Percentiles rank a stretch among this genome's conserved stretches.
Evolutionary conservation across 2,113 vertebrate genomes (phyloP).

Genomic region (Eleginops maclovinus): DNA sequence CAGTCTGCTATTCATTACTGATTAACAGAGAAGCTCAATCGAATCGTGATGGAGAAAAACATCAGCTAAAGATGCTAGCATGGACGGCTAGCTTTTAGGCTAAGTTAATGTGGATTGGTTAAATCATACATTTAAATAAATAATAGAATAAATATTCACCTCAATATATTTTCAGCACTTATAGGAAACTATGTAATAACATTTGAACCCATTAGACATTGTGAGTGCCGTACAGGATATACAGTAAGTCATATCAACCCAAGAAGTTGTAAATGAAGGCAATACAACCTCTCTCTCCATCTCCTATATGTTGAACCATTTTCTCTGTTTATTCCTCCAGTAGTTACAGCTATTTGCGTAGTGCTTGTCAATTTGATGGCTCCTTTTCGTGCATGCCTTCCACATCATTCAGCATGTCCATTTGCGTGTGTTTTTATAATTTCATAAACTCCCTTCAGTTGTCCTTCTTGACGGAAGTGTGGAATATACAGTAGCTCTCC

Average conservation of each 20-base stretch:
- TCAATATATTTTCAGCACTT: background rate
- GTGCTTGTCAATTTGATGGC: conserved; percentile 1
- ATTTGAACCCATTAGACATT: too few relatives aligned
- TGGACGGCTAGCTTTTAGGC: background rate
- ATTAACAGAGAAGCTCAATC: too few relatives aligned
- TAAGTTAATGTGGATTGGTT: background rate
- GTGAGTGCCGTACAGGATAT: too few relatives aligned
- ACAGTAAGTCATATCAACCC: too few relatives aligned
- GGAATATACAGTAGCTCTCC: conserved; percentile 58
- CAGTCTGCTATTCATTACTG: too few relatives aligned
- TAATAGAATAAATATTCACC: background rate
- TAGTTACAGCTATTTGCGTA: background rate
- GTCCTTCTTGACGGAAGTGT: conserved; percentile 30
- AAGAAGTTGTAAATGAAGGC: background rate
- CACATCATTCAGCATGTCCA: conserved; percentile 50
- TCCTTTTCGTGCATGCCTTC: conserved; percentile 39
- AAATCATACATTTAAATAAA: background rate
- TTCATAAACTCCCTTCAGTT: conserved; percentile 20
- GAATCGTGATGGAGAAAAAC: too few relatives aligned
- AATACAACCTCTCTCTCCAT: too few relatives aligned
- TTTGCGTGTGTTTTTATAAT: conserved; percentile 54
- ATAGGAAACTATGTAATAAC: too few relatives aligned
- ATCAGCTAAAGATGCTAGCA: too few relatives aligned
- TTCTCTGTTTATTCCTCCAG: background rate
- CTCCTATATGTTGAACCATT: background rate